These are phyloP conservation scores for Mobula birostris DNA, from an alignment of 2,113 vertebrate genomes.

Conservation along the genomic window DNA sequence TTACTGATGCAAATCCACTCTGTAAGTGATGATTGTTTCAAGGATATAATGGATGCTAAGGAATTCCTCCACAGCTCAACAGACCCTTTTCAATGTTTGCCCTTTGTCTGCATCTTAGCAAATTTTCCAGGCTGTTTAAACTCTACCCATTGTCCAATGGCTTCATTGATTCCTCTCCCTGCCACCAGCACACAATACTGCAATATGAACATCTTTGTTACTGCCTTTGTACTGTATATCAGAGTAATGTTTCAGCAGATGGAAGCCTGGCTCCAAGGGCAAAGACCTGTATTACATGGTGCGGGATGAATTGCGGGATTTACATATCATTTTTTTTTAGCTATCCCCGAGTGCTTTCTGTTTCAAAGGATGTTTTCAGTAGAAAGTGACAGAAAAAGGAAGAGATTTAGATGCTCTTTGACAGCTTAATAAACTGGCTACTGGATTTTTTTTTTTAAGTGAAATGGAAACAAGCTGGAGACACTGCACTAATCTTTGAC, in stretches of 20 bases:
- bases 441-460: constrained; percentile 44
- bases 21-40: constrained; percentile 77
- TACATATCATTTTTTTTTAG: constrained; percentile 84
- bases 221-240: constrained; percentile 78
- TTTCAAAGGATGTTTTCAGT: constrained; percentile 70
- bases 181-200: constrained; percentile 75
- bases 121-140: constrained; percentile 78
- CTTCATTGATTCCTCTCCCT: constrained; percentile 81
- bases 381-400: constrained; percentile 74
- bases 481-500: background rate
- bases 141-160: constrained; percentile 67
- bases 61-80: constrained; percentile 60
- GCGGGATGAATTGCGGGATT: constrained; percentile 82
- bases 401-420: constrained; percentile 92
- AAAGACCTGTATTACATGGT: constrained; percentile 70
- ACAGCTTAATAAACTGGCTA: constrained; percentile 87
- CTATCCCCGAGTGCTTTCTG: constrained; percentile 68
- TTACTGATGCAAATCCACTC: constrained; percentile 92
- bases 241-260: constrained; percentile 76
- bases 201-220: constrained; percentile 91
- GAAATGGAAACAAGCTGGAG: background rate
- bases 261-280: constrained; percentile 76
- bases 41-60: constrained; percentile 62
- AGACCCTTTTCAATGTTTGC: constrained; percentile 55
- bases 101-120: constrained; percentile 71